Percentiles rank a stretch among this genome's conserved stretches.
Conservation (phyloP, 1,140 invertebrate genomes). For the Euura lappo region DNA sequence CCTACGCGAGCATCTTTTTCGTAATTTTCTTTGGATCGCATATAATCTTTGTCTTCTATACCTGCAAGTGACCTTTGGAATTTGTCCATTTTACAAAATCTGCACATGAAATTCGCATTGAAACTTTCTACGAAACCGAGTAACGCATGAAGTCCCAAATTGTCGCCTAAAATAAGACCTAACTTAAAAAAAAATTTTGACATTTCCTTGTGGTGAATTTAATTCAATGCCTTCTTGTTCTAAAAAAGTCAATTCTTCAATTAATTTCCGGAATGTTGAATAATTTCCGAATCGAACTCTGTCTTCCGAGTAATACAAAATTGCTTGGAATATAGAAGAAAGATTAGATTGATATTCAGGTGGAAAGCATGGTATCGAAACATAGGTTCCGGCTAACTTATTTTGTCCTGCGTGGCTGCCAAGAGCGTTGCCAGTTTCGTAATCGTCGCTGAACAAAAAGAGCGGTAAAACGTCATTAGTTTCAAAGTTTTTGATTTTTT, state of each 20-base stretch:
- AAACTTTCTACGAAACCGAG: conserved; percentile 13
- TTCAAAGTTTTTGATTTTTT: neutral
- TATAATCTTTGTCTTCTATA: no score
- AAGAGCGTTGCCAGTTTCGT: conserved; percentile 29
- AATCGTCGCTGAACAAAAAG: conserved; percentile 32
- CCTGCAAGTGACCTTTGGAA: neutral
- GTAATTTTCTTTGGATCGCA: conserved; percentile 8
- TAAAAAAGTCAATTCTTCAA: conserved; percentile 20
- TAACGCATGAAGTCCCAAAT: conserved; percentile 16
- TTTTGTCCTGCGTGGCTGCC: conserved; percentile 31
- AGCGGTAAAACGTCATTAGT: conserved; percentile 26
- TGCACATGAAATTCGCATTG: neutral
- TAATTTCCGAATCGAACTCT: conserved; percentile 21
- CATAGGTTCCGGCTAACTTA: conserved; percentile 32
- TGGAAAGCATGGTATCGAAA: conserved; percentile 29
- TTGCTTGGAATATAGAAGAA: conserved; percentile 29
- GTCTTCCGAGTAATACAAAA: conserved; percentile 31
- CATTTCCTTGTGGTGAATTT: neutral
- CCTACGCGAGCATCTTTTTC: conserved; percentile 13
- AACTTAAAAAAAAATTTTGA: conserved; percentile 16
- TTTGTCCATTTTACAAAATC: conserved; percentile 6
- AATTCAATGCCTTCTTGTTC: conserved; percentile 10
- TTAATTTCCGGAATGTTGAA: conserved; percentile 13
- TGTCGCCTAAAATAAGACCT: conserved; percentile 15
- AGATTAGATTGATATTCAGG: conserved; percentile 22